Evolutionary conservation across 2,797 vertebrate species (phyloP), one percentile per base, ranked within the genome.

Genomic region (Melanotaenia nigrans): DNA sequence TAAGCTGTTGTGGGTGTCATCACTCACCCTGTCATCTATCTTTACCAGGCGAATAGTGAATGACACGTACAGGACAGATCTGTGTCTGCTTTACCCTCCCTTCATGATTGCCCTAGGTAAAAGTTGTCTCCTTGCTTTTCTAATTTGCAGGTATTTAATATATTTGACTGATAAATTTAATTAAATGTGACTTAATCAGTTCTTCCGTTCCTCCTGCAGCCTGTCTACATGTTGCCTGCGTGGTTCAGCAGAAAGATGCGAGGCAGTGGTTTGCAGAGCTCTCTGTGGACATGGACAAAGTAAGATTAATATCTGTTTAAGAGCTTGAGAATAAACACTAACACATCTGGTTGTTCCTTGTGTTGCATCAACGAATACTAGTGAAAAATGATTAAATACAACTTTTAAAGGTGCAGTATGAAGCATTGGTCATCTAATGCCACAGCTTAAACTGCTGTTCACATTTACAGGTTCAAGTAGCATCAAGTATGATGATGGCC

Each of bases 261-360:
- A 95, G 98, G 64, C 98, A 99, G 65, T 99, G 98, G 98, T 99
- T 99, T 92, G 96, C 98, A 57, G 98, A 99, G 92, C 96, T 99
- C 9, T 99, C 97, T 36, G 98, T 99, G 51, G 98, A 99, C 92
- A 99, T 99, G 98, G 98, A 99, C 87, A 99, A 99, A 96, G 98
- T 99, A 93, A 87, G 86, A 78, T 38, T 9, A 1, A 30, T 51
- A 35, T 45, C 16, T 35, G 4, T 30, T 58, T 61, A 3, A 11
- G 4, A 25, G 5, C 62, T 28, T 20, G 18, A 32, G 9, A 68
- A 47, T 10, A 51, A 24, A 55, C 25, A 30, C 14, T 54, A 28
- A 24, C 25, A 2, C 51, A 24, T 53, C 11, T 25, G 22, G 45
- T n/a, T 49, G 9, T 49, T 49, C 20, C 14, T 53, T 25, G 22